Evolutionary conservation across 92 coral and sea anemone species (phyloP).

Genomic region (Hydrozoanthus gracilis): DNA sequence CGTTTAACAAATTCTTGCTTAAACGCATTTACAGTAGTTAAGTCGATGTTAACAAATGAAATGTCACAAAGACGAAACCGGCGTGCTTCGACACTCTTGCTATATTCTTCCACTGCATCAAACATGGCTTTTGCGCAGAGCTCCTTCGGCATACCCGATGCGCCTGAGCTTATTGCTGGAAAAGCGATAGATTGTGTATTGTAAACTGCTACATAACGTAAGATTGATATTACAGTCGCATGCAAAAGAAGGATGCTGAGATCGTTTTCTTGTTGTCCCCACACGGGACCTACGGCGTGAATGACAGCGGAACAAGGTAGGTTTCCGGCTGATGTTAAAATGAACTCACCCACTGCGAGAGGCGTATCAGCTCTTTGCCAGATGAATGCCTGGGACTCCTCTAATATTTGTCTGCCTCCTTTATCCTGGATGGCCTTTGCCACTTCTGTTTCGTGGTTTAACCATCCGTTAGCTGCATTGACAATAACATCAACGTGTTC

Average conservation of each 20-base stretch:
- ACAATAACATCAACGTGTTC: slow-evolving; percentile 80
- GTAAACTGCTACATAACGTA: slow-evolving; percentile 43
- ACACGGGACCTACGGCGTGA: slow-evolving; percentile 80
- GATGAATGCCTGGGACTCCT: slow-evolving; percentile 55
- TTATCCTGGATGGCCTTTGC: slow-evolving; percentile 84
- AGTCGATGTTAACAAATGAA: slow-evolving; percentile 72
- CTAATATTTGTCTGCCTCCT: slow-evolving; percentile 71
- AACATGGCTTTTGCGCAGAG: slow-evolving; percentile 79
- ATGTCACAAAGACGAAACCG: slow-evolving; percentile 54
- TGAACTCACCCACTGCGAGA: slow-evolving; percentile 61
- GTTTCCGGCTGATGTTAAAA: slow-evolving; percentile 60
- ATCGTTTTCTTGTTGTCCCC: slow-evolving; percentile 53
- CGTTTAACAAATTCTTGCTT: slow-evolving; percentile 64
- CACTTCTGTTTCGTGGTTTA: slow-evolving; percentile 74
- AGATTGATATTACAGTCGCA: slow-evolving; percentile 60
- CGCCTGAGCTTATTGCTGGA: slow-evolving; percentile 88
- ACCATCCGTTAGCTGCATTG: slow-evolving; percentile 71
- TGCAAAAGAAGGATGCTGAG: slow-evolving; percentile 33
- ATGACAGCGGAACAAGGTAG: slow-evolving; percentile 73
- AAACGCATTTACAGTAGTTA: slow-evolving; percentile 65
- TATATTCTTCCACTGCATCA: slow-evolving; percentile 66
- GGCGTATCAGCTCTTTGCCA: not conserved
- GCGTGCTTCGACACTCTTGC: not conserved
- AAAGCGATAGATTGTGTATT: slow-evolving; percentile 71
- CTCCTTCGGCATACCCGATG: slow-evolving; percentile 55